A percentile compares a stretch with the other conserved stretches of the same genome.
These are phyloP conservation scores for Austrofundulus limnaeus DNA, from an alignment of 2,113 vertebrate species.

Conservation along the genomic window DNA sequence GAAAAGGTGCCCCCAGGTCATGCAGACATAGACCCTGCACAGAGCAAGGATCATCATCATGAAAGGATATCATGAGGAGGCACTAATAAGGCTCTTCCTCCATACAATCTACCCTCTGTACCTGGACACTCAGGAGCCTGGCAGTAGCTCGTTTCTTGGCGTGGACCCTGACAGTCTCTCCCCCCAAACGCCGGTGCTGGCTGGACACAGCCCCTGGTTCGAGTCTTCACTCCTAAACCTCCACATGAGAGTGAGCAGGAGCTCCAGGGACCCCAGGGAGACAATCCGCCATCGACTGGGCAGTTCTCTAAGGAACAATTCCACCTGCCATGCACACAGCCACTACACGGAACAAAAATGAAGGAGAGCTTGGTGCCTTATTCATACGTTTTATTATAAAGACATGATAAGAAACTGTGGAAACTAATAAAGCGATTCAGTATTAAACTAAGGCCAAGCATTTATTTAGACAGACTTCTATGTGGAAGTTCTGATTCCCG, in stretches of 20 bases:
- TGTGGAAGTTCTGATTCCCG: too few relatives aligned
- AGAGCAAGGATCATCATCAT: too few relatives aligned
- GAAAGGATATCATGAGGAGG: too few relatives aligned
- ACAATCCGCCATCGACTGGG: constrained; percentile 67
- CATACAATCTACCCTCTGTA: constrained; percentile 24
- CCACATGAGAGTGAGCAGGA: constrained; percentile 85
- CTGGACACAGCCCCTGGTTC: constrained; percentile 74
- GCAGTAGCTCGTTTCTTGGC: constrained; percentile 80
- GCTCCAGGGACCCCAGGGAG: constrained; percentile 82
- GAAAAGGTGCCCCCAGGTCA: too few relatives aligned
- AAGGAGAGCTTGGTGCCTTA: background rate
- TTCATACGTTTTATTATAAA: too few relatives aligned
- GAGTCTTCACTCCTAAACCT: constrained; percentile 81
- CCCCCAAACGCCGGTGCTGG: constrained; percentile 74
- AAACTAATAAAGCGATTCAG: too few relatives aligned
- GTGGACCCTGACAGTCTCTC: constrained; percentile 76
- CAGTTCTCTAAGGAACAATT: constrained; percentile 79
- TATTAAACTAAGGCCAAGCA: too few relatives aligned
- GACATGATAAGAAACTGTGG: too few relatives aligned
- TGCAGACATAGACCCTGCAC: too few relatives aligned
- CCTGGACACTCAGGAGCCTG: constrained; percentile 82
- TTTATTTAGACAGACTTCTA: too few relatives aligned
- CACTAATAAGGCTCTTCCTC: too few relatives aligned
- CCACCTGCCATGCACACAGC: constrained; percentile 80
- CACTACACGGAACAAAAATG: constrained; percentile 60